phyloP scores from a whole-genome alignment of 2,888 invertebrate genomes.

The Leptopilina drosophilae region DNA sequence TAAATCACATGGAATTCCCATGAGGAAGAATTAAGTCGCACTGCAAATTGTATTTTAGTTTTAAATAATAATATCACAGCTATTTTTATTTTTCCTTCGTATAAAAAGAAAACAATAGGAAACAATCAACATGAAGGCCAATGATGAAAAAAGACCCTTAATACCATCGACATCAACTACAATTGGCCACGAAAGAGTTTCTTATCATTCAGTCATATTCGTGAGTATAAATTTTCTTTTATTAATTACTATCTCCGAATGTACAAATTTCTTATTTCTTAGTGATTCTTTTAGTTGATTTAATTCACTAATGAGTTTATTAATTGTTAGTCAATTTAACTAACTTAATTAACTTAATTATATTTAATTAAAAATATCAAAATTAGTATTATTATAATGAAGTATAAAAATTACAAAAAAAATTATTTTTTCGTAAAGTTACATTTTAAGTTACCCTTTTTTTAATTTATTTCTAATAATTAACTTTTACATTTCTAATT shows the following conservation, averaged over 20 bases:
- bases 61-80: background rate
- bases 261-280: background rate
- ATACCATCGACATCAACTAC: slow-evolving; percentile 57
- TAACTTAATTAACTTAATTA: no score
- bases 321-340: no score
- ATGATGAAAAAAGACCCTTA: slow-evolving; percentile 68
- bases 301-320: no score
- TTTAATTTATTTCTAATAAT: no score
- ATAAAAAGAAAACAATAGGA: background rate
- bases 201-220: slow-evolving; percentile 64
- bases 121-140: slow-evolving; percentile 62
- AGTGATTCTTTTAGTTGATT: no score
- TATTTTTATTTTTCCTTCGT: background rate
- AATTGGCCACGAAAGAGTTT: slow-evolving; percentile 54
- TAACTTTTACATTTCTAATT: background rate
- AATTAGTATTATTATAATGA: no score
- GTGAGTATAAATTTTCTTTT: slow-evolving; percentile 60
- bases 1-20: slow-evolving; percentile 7
- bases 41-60: background rate
- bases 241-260: background rate
- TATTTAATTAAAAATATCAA: no score
- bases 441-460: no score
- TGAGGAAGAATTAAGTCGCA: background rate
- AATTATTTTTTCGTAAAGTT: no score
- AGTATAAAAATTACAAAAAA: no score